Evolutionary conservation across 2,888 invertebrate species (phyloP).

Genomic region (Leucoma salicis): DNA sequence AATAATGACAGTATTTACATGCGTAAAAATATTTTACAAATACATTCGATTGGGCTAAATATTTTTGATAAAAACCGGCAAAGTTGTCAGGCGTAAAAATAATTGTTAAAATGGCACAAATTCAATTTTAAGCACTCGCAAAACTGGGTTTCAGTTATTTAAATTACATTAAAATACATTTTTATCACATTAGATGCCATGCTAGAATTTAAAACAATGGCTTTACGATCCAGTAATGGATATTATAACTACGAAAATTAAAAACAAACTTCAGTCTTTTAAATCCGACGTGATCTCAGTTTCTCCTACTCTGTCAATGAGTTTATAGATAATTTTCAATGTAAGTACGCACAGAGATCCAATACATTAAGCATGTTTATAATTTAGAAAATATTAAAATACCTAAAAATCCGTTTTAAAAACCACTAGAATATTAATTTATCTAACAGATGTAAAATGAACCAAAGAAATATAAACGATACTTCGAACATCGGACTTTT

Average conservation of each 20-base stretch:
- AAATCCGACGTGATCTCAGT: slow-evolving; percentile 60
- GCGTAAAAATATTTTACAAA: slow-evolving; percentile 54
- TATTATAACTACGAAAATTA: slow-evolving; percentile 57
- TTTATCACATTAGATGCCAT: slow-evolving; percentile 70
- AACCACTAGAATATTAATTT: not conserved
- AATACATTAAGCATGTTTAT: slow-evolving; percentile 32
- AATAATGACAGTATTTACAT: slow-evolving; percentile 69
- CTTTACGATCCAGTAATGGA: slow-evolving; percentile 64
- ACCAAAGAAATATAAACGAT: slow-evolving; percentile 43
- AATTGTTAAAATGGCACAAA: slow-evolving; percentile 57
- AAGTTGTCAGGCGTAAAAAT: slow-evolving; percentile 63
- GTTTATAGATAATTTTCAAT: slow-evolving; percentile 27
- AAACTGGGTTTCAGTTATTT: slow-evolving; percentile 42
- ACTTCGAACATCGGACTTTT: slow-evolving; percentile 57
- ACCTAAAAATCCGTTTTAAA: not conserved
- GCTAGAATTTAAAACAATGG: slow-evolving; percentile 63
- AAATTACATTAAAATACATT: slow-evolving; percentile 68
- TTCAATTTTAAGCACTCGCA: slow-evolving; percentile 47
- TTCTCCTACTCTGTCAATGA: slow-evolving; percentile 39
- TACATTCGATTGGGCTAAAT: slow-evolving; percentile 48
- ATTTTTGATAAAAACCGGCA: slow-evolving; percentile 48
- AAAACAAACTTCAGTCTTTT: slow-evolving; percentile 75
- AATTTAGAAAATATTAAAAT: slow-evolving; percentile 8
- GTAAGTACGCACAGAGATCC: slow-evolving; percentile 35
- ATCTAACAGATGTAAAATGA: not conserved